A percentile compares a stretch with the other conserved stretches of the same genome.
Evolutionary conservation across 2,113 vertebrate genomes (phyloP).

Genomic region (Myotis yumanensis): DNA sequence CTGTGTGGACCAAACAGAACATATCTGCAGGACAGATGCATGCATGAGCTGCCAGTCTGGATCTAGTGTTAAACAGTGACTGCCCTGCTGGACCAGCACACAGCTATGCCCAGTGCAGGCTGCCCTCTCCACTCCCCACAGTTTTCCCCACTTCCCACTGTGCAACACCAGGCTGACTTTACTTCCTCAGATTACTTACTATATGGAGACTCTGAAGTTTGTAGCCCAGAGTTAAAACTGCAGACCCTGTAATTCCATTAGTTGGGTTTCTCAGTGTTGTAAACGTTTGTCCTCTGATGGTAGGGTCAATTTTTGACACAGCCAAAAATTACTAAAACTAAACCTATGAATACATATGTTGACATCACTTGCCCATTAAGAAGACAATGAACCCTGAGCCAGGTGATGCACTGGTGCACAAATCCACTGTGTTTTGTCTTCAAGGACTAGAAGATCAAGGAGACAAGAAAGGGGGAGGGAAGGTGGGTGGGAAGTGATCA

Average conservation of each 20-base stretch:
- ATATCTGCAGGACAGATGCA: background rate
- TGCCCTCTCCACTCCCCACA: background rate
- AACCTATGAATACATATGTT: background rate
- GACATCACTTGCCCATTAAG: background rate
- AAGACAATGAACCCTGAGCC: background rate
- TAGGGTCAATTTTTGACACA: background rate
- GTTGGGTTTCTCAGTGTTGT: background rate
- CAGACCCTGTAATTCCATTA: background rate
- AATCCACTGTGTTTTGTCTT: background rate
- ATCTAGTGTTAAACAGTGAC: background rate
- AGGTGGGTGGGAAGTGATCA: no score
- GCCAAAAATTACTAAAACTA: background rate
- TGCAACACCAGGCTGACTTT: background rate
- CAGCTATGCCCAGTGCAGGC: accelerated
- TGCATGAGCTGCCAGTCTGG: no score
- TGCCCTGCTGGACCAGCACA: background rate
- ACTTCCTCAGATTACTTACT: background rate
- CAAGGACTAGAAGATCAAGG: background rate
- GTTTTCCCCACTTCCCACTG: background rate
- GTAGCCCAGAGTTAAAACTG: background rate
- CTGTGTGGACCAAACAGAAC: background rate
- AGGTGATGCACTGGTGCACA: background rate
- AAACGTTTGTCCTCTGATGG: background rate
- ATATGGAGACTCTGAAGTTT: background rate
- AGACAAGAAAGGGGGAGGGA: background rate